Percentiles rank a stretch among this genome's conserved stretches.
phyloP scores from a whole-genome alignment of 2,797 vertebrate species.

The Paedocypris micromegethes region DNA sequence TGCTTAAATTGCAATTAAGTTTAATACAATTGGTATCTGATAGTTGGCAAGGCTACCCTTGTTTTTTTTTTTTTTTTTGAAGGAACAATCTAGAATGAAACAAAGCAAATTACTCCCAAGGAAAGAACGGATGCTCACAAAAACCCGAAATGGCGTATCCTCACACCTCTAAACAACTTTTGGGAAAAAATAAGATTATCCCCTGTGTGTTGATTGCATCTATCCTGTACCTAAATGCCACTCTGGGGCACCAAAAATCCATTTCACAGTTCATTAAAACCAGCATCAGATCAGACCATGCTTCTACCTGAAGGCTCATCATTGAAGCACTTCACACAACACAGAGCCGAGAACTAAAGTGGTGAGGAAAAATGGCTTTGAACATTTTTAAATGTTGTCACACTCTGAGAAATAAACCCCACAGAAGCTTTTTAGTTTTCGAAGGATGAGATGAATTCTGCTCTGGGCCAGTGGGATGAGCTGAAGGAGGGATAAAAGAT shows the following conservation, averaged over 20 bases:
- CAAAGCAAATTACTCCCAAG: conserved; percentile 10
- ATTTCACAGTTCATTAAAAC: neutral
- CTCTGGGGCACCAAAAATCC: neutral
- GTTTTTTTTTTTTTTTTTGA: too few relatives aligned
- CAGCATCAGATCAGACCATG: neutral
- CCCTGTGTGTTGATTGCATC: neutral
- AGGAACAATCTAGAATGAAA: too few relatives aligned
- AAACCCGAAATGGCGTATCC: neutral
- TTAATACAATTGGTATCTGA: too few relatives aligned
- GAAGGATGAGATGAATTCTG: conserved; percentile 13
- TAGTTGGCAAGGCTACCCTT: too few relatives aligned
- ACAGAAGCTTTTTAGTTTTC: conserved; percentile 20
- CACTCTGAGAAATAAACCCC: conserved; percentile 20
- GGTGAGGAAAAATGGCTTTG: neutral
- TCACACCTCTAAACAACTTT: conserved; percentile 4
- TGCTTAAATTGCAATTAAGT: too few relatives aligned
- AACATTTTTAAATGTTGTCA: conserved; percentile 3
- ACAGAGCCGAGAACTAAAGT: conserved; percentile 13
- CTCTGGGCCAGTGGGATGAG: conserved; percentile 17
- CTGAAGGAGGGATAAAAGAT: conserved; percentile 11
- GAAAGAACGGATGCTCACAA: neutral
- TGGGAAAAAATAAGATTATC: neutral
- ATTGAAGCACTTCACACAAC: conserved; percentile 1
- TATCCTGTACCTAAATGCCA: neutral
- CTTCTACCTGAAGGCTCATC: neutral